Evolutionary conservation across 2,888 invertebrate species (phyloP).

Genomic region (Leptinotarsa peninsularis): DNA sequence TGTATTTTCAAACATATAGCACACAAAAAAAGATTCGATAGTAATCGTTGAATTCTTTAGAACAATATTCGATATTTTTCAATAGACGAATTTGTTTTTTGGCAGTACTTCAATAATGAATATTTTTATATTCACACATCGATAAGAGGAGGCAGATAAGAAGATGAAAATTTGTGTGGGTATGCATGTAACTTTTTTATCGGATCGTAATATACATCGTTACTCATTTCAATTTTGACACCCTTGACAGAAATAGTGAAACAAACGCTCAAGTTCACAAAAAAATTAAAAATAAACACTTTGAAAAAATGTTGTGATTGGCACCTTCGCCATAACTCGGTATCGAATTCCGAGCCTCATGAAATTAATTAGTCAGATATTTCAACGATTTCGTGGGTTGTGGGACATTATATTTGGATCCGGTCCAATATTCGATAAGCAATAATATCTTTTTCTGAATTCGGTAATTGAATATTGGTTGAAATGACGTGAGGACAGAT

Average conservation of each 20-base stretch:
- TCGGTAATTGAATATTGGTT: slow-evolving; percentile 1
- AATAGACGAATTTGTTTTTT: too few relatives aligned
- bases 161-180: neutral
- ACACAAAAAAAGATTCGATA: too few relatives aligned
- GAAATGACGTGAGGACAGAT: neutral
- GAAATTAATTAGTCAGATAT: slow-evolving; percentile 26
- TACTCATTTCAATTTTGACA: neutral
- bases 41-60: too few relatives aligned
- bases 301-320: slow-evolving; percentile 17
- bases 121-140: too few relatives aligned
- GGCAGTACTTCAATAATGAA: too few relatives aligned
- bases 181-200: neutral
- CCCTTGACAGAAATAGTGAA: slow-evolving; percentile 2
- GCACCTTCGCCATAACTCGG: slow-evolving; percentile 28
- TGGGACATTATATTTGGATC: slow-evolving; percentile 18
- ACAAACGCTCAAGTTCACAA: neutral
- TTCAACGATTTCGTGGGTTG: slow-evolving; percentile 17
- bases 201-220: slow-evolving; percentile 14
- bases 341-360: slow-evolving; percentile 6
- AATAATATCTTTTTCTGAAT: neutral
- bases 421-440: slow-evolving; percentile 14
- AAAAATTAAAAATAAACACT: neutral
- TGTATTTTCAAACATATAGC: too few relatives aligned
- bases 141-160: neutral
- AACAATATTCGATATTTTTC: too few relatives aligned